Conservation (phyloP, 2,888 invertebrate genomes). For the Catocala sponsa region DNA sequence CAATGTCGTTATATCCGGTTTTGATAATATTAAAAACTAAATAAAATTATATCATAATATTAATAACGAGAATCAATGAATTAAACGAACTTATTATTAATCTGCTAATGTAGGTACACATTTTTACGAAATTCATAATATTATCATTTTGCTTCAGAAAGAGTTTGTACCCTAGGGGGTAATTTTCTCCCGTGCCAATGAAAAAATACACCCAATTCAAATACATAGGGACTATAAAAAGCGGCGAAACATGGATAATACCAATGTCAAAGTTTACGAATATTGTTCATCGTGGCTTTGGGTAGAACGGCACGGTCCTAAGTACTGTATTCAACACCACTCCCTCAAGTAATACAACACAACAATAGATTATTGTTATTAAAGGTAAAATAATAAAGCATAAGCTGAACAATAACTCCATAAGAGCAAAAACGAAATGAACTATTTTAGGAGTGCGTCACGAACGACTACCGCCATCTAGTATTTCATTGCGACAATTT, state of each 20-base stretch:
- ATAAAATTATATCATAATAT: too few relatives aligned
- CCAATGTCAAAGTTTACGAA: slow-evolving; percentile 52
- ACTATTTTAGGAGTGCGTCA: background rate
- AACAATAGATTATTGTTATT: slow-evolving; percentile 11
- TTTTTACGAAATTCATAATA: slow-evolving; percentile 27
- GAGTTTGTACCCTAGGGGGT: slow-evolving; percentile 34
- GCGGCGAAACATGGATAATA: slow-evolving; percentile 37
- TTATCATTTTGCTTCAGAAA: slow-evolving; percentile 41
- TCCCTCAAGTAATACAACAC: slow-evolving; percentile 7
- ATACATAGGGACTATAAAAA: slow-evolving; percentile 46
- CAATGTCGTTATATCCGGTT: too few relatives aligned
- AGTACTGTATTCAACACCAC: slow-evolving; percentile 3
- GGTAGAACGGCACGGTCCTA: background rate
- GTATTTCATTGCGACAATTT: slow-evolving; percentile 2
- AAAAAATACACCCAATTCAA: slow-evolving; percentile 50
- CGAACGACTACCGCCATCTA: slow-evolving; percentile 23
- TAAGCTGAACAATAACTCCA: slow-evolving; percentile 1
- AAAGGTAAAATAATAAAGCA: slow-evolving; percentile 5
- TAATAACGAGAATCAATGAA: too few relatives aligned
- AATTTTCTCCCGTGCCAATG: slow-evolving; percentile 54
- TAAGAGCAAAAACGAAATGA: background rate
- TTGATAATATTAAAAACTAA: too few relatives aligned
- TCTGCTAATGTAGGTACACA: too few relatives aligned
- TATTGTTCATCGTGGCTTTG: slow-evolving; percentile 22
- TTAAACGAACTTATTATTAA: too few relatives aligned